Evolutionary conservation across 2,797 vertebrate genomes (phyloP), one percentile per base, ranked within the genome.

Genomic region (Sebastes vulpes): DNA sequence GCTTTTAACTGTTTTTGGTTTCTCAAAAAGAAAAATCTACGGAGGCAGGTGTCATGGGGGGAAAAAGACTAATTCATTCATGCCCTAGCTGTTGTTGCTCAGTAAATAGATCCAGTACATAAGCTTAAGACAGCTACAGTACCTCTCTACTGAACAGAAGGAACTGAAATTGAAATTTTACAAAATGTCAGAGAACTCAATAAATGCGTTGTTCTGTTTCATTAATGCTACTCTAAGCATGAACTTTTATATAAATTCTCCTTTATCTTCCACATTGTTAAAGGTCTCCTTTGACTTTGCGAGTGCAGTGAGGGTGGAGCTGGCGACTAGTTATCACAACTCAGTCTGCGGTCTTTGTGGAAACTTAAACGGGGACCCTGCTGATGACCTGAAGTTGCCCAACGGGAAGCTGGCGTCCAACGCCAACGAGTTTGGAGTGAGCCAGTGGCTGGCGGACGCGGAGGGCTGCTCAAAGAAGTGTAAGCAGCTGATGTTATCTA

Each of bases 241-340:
- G 31, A 56, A 42, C 10, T 8, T 18, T 29, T 18, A 16, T 11
- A 2, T 31, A 23, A 58, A 28, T n/a, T 58, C 9, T 58, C 21
- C 18, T 52, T 52, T 29, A 12, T 26, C 0, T 61, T 20, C 12
- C 46, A 16, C 6, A 9, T 21, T 61, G 18, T n/a, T 48, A 1
- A 29, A 85, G 83, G 74, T 85, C 10, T 74, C 78, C 16, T 85
- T 63, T 81, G 78, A 85, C 78, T 81, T 70, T 42, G 48, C 8
- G 1, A 85, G 78, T 38, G 12, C 73, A 38, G 83, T 78, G 32
- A 71, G 29, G 61, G 74, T 85, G 35, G 65, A 77, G 23, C 20
- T 85, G 70, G 60, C 78, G 0, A 21, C 70, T 0, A 63, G 9
- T 38, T 85, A 85, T 29, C 4, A 74, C 0, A 42, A 9, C 2